Percentiles rank a stretch among this genome's conserved stretches.
Conservation (phyloP, 2,888 invertebrate species). For the Sinohyriopsis cumingii region DNA sequence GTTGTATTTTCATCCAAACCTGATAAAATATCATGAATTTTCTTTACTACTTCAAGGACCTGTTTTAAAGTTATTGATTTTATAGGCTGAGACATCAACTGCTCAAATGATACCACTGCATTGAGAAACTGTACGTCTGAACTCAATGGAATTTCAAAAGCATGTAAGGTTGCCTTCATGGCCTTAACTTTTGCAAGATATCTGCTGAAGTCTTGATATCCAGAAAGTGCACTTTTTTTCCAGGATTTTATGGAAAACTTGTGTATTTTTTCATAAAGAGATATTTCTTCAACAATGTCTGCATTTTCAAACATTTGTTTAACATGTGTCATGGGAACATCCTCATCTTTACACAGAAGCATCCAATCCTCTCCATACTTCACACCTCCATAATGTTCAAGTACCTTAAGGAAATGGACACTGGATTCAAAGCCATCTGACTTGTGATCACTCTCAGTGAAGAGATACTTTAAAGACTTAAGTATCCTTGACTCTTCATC, state of each 20-base stretch:
- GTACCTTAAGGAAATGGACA: not conserved
- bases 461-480: not conserved
- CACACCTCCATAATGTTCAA: not conserved
- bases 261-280: too few relatives aligned
- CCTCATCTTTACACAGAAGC: slow-evolving; percentile 8
- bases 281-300: not conserved
- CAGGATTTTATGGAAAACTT: too few relatives aligned
- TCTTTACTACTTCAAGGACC: slow-evolving; percentile 14
- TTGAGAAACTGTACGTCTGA: slow-evolving; percentile 12
- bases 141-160: not conserved
- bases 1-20: slow-evolving; percentile 4
- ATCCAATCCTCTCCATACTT: slow-evolving; percentile 22
- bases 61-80: slow-evolving; percentile 9
- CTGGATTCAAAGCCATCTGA: too few relatives aligned
- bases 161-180: slow-evolving; percentile 3
- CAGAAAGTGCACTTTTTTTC: too few relatives aligned
- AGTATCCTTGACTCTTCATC: not conserved
- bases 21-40: not conserved
- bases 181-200: slow-evolving; percentile 6
- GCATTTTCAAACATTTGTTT: slow-evolving; percentile 4
- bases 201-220: too few relatives aligned
- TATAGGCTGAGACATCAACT: slow-evolving; percentile 8
- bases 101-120: slow-evolving; percentile 23
- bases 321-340: slow-evolving; percentile 10
- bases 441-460: not conserved